Evolutionary conservation across 2,888 invertebrate genomes (phyloP).

Genomic region (Dryomyza anilis): DNA sequence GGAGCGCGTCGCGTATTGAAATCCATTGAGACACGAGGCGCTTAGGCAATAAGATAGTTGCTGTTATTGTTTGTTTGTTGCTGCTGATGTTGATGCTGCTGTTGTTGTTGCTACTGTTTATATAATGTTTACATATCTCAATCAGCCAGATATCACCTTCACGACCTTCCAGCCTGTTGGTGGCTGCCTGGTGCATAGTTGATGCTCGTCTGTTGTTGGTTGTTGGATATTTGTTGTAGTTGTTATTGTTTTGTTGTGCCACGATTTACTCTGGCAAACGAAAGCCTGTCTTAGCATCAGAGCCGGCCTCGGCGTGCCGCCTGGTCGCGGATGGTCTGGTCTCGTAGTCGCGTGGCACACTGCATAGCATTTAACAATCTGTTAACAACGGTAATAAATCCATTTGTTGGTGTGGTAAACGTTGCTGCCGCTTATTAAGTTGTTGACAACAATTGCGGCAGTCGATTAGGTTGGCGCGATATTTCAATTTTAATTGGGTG

Average conservation of each 20-base stretch:
- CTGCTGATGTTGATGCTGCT: constrained; percentile 19
- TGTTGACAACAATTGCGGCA: constrained; percentile 27
- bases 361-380: constrained; percentile 43
- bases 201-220: neutral
- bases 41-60: constrained; percentile 6
- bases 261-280: too few relatives aligned
- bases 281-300: too few relatives aligned
- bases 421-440: constrained; percentile 34
- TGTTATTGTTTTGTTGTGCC: neutral
- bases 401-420: constrained; percentile 35
- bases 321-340: constrained; percentile 1
- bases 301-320: neutral
- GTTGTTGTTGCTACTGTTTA: constrained; percentile 24
- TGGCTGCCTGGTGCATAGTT: neutral
- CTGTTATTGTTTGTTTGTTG: constrained; percentile 29
- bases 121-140: constrained; percentile 27
- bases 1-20: neutral
- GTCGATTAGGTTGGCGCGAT: neutral
- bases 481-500: neutral
- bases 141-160: constrained; percentile 39
- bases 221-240: neutral
- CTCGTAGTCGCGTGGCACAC: constrained; percentile 34
- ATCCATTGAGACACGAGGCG: neutral
- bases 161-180: constrained; percentile 32
- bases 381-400: constrained; percentile 46